Evolutionary conservation across 1,140 invertebrate species (phyloP), one percentile per base, ranked within the genome.

Genomic region (Zaprionus davidi): DNA sequence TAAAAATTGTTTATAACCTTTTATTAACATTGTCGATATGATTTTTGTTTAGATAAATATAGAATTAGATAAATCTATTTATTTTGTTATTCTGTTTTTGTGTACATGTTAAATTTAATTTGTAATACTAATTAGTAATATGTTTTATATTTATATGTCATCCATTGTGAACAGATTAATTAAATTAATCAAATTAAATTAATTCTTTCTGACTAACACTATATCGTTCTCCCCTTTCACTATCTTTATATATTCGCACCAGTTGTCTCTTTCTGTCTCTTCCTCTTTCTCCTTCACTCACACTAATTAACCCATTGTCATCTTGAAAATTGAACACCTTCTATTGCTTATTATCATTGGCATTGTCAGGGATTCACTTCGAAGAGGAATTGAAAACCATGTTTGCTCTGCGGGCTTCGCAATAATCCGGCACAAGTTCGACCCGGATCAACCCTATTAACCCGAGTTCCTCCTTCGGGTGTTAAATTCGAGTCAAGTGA

Each of bases 401-500:
- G 36, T 31, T 24, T 44, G 56, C 31, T 55, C 15, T 5, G 22
- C 7, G 17, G 31, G 46, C 34, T 65, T 56, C 64, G 5, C 41
- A 26, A 41, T 60, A 69, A 71, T 64, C 49, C 36, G 13, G 46
- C 69, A 49, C 31, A 65, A 67, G 53, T 67, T 51, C 13, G 9
- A 28, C 36, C 17, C 64, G 53, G 26, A 63, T 51, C 12, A 51
- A 67, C 17, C 63, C 58, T 31, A 56, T 51, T 74, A 72, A 75
- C 76, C 67, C 67, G 68, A 49, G 65, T 24, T 24, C 24, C 38
- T 49, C 28, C 17, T 11, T 56, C 17, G 51, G 36, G 57, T 56
- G 58, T 69, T 12, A 60, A 70, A 57, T 63, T 63, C 31, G 64
- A 80, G 76, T 88, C 77, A 88, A 86, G 80, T 86, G 81, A 80